Conservation (phyloP, 2,113 vertebrate species). For the Pica pica region DNA sequence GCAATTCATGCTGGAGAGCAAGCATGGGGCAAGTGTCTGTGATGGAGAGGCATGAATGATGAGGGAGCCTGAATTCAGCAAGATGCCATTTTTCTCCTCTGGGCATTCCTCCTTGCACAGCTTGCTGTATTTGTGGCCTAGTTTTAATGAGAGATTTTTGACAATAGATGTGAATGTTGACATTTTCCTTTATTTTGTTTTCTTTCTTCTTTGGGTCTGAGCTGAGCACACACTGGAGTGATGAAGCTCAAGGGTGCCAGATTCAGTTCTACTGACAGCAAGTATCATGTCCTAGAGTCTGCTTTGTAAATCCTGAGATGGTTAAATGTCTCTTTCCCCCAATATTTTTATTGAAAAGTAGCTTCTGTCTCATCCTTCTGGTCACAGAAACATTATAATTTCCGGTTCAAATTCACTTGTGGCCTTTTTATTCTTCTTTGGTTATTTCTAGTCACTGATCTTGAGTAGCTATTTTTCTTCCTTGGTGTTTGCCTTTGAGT, state of each 20-base stretch:
- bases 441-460: constrained; percentile 7
- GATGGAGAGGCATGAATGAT: background rate
- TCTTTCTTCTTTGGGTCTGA: background rate
- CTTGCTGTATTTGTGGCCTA: background rate
- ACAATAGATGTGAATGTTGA: background rate
- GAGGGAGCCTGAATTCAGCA: background rate
- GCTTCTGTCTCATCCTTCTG: background rate
- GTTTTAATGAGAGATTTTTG: constrained; percentile 27
- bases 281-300: background rate
- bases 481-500: background rate
- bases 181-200: background rate
- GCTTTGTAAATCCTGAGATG: background rate
- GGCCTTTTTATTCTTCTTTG: background rate
- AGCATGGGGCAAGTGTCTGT: background rate
- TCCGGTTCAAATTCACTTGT: background rate
- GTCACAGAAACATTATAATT: background rate
- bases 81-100: background rate
- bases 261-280: background rate
- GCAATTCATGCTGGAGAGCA: background rate
- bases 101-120: background rate
- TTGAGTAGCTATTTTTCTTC: background rate
- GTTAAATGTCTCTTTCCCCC: background rate
- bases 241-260: background rate
- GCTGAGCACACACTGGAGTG: background rate
- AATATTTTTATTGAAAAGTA: background rate